Evolutionary conservation across 1,140 invertebrate genomes (phyloP).

Genomic region (Trialeurodes vaporariorum): DNA sequence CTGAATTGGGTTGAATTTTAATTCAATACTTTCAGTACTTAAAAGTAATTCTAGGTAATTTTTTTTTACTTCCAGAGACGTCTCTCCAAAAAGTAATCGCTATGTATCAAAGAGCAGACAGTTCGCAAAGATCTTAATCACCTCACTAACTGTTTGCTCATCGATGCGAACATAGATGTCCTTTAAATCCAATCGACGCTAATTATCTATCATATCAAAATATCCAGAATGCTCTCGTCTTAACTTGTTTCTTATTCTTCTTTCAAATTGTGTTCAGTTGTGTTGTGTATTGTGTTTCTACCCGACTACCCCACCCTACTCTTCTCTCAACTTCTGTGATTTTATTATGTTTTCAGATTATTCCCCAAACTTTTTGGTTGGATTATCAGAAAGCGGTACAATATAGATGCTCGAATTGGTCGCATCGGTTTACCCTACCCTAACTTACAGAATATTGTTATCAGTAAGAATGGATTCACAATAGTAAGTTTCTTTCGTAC

Average conservation of each 20-base stretch:
- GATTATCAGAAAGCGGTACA: constrained; percentile 51
- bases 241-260: neutral
- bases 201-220: neutral
- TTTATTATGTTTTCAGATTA: constrained; percentile 38
- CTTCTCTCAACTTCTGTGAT: neutral
- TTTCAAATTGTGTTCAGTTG: neutral
- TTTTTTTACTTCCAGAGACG: too few species aligned
- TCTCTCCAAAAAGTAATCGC: too few species aligned
- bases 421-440: constrained; percentile 53
- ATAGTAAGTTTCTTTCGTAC: constrained; percentile 54
- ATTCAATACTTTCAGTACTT: too few species aligned
- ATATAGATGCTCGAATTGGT: constrained; percentile 52
- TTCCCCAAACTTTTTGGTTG: constrained; percentile 52
- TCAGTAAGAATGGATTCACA: constrained; percentile 51
- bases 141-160: too few species aligned
- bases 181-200: too few species aligned
- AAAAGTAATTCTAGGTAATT: too few species aligned
- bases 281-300: neutral
- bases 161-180: too few species aligned
- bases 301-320: neutral
- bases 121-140: neutral
- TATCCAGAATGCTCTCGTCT: neutral
- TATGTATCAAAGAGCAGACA: neutral
- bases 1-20: too few species aligned
- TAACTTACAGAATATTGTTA: constrained; percentile 49